phyloP scores from a whole-genome alignment of 2,797 vertebrate species.

The Petrocephalus schoutedeni region DNA sequence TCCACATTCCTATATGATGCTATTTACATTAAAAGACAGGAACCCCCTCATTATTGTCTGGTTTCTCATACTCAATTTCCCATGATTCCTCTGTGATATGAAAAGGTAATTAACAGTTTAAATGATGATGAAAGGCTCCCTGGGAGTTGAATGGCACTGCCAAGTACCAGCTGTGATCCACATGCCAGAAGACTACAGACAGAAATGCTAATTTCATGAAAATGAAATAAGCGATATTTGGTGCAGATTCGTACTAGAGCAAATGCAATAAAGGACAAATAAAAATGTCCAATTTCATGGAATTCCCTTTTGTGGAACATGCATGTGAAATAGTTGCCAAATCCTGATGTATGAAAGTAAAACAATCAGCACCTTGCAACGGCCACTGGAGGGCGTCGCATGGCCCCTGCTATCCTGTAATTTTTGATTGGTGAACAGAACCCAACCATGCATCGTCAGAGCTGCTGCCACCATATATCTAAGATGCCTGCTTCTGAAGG shows the following conservation, averaged over 20 bases:
- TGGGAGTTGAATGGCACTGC: conserved; percentile 1
- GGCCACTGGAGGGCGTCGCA: not conserved
- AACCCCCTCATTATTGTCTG: conserved; percentile 11
- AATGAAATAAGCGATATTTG: not conserved
- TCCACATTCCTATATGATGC: not conserved
- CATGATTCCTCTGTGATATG: conserved; percentile 12
- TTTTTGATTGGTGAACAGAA: not conserved
- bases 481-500: not conserved
- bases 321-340: not conserved
- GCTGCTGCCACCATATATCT: not conserved
- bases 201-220: conserved; percentile 8
- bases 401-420: not conserved
- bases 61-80: conserved; percentile 13
- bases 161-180: not conserved
- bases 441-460: not conserved
- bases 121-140: not conserved
- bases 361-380: not conserved
- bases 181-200: not conserved
- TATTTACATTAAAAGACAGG: conserved; percentile 16
- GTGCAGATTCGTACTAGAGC: not conserved
- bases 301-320: not conserved
- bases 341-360: not conserved
- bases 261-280: not conserved
- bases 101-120: conserved; percentile 3
- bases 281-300: not conserved